Evolutionary conservation across 2,797 vertebrate species (phyloP).

Genomic region (Erpetoichthys calabaricus): DNA sequence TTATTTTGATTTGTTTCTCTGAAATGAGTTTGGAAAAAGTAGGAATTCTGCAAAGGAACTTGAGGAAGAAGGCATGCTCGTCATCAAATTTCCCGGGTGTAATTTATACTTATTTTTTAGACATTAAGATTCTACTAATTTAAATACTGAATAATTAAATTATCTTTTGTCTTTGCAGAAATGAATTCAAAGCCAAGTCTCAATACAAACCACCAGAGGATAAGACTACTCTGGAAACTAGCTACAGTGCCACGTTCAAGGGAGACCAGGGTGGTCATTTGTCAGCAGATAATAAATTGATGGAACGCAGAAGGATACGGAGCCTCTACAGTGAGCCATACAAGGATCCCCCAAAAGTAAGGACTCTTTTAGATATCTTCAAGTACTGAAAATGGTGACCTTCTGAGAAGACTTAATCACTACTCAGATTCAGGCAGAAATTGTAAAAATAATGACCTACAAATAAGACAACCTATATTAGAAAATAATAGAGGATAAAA

Average conservation of each 20-base stretch:
- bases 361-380: neutral
- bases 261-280: conserved; percentile 63
- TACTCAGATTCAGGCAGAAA: neutral
- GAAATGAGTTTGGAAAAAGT: too few relatives aligned
- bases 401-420: neutral
- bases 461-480: too few relatives aligned
- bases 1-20: too few relatives aligned
- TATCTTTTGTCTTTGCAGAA: conserved; percentile 41
- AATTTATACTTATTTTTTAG: too few relatives aligned
- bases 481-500: too few relatives aligned
- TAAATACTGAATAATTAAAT: too few relatives aligned
- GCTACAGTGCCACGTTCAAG: conserved; percentile 83
- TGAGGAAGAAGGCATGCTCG: too few relatives aligned
- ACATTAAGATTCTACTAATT: too few relatives aligned
- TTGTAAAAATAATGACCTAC: neutral
- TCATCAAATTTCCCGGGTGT: too few relatives aligned
- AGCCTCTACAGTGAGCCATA: conserved; percentile 85
- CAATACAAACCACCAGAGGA: conserved; percentile 78
- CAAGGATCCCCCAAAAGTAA: conserved; percentile 72
- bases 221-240: conserved; percentile 75
- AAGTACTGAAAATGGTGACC: neutral
- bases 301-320: conserved; percentile 83
- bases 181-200: conserved; percentile 76
- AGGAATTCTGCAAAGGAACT: too few relatives aligned
- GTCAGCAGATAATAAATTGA: conserved; percentile 62